These are phyloP conservation scores for Thera britannica DNA, from an alignment of 2,888 invertebrate species.

Conservation along the genomic window DNA sequence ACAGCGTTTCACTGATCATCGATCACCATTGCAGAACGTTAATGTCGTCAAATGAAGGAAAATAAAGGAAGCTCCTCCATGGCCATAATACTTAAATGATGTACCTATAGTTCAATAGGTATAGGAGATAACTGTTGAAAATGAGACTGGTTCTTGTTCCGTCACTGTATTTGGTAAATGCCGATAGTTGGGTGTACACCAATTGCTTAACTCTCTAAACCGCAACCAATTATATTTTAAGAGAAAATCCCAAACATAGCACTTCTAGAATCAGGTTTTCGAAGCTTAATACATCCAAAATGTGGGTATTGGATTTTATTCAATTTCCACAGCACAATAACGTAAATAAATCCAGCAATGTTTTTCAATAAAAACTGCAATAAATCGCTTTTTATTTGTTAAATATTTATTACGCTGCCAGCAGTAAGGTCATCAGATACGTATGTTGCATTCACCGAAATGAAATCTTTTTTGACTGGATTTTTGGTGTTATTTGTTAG, in stretches of 20 bases:
- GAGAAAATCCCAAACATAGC: background rate
- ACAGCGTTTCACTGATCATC: too few species aligned
- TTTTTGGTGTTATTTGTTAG: conserved; percentile 31
- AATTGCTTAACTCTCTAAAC: too few species aligned
- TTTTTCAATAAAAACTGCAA: conserved; percentile 48
- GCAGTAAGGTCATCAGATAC: conserved; percentile 36
- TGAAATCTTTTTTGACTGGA: conserved; percentile 39
- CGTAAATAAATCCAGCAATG: conserved; percentile 32
- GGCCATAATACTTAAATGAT: too few species aligned
- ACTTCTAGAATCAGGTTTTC: background rate
- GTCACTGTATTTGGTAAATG: too few species aligned
- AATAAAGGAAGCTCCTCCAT: too few species aligned
- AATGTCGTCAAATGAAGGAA: too few species aligned
- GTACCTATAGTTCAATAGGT: too few species aligned
- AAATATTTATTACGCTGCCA: conserved; percentile 48
- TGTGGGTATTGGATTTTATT: background rate
- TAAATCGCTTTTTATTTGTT: conserved; percentile 47
- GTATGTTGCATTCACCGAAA: conserved; percentile 41
- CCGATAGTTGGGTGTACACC: too few species aligned
- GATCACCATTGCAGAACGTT: too few species aligned
- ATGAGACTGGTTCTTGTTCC: too few species aligned
- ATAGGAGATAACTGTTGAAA: too few species aligned
- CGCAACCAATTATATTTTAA: too few species aligned
- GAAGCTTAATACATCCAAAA: conserved; percentile 12
- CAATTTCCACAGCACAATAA: conserved; percentile 22